Percentiles rank a stretch among this genome's conserved stretches.
These are phyloP conservation scores for Anguilla megastoma DNA, from an alignment of 2,797 vertebrate genomes.

Conservation along the genomic window DNA sequence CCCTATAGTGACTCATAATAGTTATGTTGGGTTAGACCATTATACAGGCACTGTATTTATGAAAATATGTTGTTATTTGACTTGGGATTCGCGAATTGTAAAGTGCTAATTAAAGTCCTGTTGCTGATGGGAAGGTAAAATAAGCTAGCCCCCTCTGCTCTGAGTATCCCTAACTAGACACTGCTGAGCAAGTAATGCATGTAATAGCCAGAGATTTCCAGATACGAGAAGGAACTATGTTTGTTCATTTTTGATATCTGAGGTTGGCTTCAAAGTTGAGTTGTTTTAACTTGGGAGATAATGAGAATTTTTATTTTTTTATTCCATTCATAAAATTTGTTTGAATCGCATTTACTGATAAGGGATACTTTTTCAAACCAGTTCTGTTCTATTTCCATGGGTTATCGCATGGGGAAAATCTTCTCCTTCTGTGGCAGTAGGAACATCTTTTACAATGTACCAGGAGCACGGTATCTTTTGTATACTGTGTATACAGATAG, in stretches of 20 bases:
- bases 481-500: no score
- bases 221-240: neutral
- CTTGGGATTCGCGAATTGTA: neutral
- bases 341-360: neutral
- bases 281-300: neutral
- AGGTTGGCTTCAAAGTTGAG: neutral
- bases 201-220: neutral
- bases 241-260: neutral
- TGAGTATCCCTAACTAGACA: no score
- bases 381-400: neutral
- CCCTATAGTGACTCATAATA: neutral
- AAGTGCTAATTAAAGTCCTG: neutral
- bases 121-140: neutral
- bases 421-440: neutral
- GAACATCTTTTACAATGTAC: neutral
- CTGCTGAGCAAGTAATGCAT: no score
- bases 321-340: neutral
- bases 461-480: neutral
- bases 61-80: neutral
- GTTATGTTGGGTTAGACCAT: neutral
- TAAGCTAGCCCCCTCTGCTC: neutral
- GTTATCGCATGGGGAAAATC: neutral
- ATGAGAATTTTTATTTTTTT: neutral
- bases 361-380: neutral
- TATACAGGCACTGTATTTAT: no score